phyloP scores from a whole-genome alignment of 2,113 vertebrate species.

The Cercopithecus mona region DNA sequence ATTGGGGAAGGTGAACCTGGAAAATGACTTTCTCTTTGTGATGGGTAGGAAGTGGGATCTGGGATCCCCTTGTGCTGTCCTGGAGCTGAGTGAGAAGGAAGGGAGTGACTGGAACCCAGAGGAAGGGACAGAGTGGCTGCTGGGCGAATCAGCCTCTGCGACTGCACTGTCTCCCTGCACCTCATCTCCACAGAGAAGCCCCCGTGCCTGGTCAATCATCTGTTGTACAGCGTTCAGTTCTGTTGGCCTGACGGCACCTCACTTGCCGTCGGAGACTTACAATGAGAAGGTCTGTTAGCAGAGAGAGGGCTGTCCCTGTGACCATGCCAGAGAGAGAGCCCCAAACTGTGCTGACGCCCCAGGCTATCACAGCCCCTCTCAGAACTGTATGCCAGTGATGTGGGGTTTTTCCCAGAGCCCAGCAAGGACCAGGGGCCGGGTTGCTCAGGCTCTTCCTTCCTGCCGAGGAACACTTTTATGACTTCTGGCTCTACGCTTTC shows the following conservation, averaged over 20 bases:
- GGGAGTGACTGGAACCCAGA: not conserved
- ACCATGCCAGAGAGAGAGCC: rapidly evolving
- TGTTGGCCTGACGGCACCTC: not conserved
- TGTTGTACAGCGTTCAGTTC: not conserved
- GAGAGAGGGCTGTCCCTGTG: not conserved
- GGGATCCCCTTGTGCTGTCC: not conserved
- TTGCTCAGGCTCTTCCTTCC: not conserved
- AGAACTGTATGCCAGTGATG: rapidly evolving
- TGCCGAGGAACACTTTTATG: not conserved
- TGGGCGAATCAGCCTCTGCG: too few relatives aligned
- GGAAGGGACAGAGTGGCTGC: not conserved
- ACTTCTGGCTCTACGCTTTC: not conserved
- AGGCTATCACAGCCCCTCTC: not conserved
- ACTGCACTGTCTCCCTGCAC: not conserved
- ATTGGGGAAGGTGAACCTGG: not conserved
- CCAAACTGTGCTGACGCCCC: not conserved
- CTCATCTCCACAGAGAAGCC: not conserved
- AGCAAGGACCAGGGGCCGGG: rapidly evolving
- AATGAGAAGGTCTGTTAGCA: not conserved
- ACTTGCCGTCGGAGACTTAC: not conserved
- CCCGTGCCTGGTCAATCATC: not conserved
- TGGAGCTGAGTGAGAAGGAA: not conserved
- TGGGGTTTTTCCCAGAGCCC: not conserved
- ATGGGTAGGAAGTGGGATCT: not conserved
- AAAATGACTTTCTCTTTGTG: not conserved